Conservation (phyloP, 2,888 invertebrate genomes). For the Heteropelma amictum region DNA sequence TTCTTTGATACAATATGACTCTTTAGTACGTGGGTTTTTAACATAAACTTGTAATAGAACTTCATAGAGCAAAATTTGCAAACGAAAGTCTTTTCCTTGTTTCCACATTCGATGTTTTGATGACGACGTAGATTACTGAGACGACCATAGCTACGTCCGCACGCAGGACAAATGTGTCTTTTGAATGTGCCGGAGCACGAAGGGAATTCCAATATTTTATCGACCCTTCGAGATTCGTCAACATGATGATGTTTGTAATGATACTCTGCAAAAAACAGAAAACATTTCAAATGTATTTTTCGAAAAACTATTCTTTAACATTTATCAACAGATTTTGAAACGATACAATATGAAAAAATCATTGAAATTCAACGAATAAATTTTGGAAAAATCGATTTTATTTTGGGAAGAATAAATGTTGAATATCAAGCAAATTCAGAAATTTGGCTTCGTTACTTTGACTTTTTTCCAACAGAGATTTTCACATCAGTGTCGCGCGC, state of each 20-base stretch:
- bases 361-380: too few relatives aligned
- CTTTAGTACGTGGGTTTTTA: slow-evolving; percentile 74
- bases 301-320: too few relatives aligned
- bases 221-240: neutral
- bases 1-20: slow-evolving; percentile 15
- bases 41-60: slow-evolving; percentile 77
- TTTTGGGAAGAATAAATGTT: too few relatives aligned
- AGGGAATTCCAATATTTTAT: neutral
- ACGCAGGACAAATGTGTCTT: slow-evolving; percentile 33
- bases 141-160: slow-evolving; percentile 61
- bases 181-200: neutral
- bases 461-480: too few relatives aligned
- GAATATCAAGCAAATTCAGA: too few relatives aligned
- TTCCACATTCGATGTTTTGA: slow-evolving; percentile 60
- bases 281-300: too few relatives aligned
- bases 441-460: too few relatives aligned
- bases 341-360: too few relatives aligned
- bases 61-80: slow-evolving; percentile 75
- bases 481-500: too few relatives aligned
- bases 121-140: slow-evolving; percentile 62
- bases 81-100: slow-evolving; percentile 73
- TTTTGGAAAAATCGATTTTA: too few relatives aligned
- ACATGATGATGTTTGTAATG: neutral
- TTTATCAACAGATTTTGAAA: too few relatives aligned
- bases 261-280: slow-evolving; percentile 26